Evolutionary conservation across 2,888 invertebrate genomes (phyloP).

Genomic region (Diaprepes abbreviatus): DNA sequence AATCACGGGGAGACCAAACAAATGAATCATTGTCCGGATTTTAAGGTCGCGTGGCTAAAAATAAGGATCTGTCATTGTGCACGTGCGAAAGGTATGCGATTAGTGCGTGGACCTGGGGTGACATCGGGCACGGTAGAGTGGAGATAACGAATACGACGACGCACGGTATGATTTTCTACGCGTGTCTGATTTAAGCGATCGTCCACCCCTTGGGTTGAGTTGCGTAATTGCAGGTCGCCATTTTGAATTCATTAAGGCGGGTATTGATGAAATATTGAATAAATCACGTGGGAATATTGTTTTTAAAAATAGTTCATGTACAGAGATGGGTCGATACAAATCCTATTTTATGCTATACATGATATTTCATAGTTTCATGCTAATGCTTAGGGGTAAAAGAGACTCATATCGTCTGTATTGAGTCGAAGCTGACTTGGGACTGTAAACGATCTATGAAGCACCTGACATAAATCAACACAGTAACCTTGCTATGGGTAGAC

Average conservation of each 20-base stretch:
- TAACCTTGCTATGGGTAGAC: too few species aligned
- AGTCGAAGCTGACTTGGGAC: too few species aligned
- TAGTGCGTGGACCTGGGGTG: conserved; percentile 47
- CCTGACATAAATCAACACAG: too few species aligned
- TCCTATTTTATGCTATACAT: too few species aligned
- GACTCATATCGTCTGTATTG: too few species aligned
- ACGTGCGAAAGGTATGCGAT: conserved; percentile 51
- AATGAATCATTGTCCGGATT: conserved; percentile 50
- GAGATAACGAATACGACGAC: conserved; percentile 48
- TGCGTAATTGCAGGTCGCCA: conserved; percentile 43
- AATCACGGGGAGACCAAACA: conserved; percentile 57
- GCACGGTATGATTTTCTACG: conserved; percentile 50
- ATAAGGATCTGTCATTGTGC: conserved; percentile 49
- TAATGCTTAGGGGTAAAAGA: too few species aligned
- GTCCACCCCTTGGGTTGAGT: conserved; percentile 38
- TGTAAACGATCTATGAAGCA: too few species aligned
- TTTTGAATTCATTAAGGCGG: conserved; percentile 43
- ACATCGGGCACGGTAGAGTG: conserved; percentile 47
- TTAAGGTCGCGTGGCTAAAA: conserved; percentile 48
- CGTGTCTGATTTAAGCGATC: conserved; percentile 43
- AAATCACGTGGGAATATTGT: conserved; percentile 28
- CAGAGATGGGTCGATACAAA: too few species aligned
- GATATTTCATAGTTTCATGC: too few species aligned
- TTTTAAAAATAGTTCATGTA: neutral
- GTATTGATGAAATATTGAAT: conserved; percentile 10